Percentiles rank a stretch among this genome's conserved stretches.
phyloP scores from a whole-genome alignment of 2,113 vertebrate genomes.

The Hystrix cristata region DNA sequence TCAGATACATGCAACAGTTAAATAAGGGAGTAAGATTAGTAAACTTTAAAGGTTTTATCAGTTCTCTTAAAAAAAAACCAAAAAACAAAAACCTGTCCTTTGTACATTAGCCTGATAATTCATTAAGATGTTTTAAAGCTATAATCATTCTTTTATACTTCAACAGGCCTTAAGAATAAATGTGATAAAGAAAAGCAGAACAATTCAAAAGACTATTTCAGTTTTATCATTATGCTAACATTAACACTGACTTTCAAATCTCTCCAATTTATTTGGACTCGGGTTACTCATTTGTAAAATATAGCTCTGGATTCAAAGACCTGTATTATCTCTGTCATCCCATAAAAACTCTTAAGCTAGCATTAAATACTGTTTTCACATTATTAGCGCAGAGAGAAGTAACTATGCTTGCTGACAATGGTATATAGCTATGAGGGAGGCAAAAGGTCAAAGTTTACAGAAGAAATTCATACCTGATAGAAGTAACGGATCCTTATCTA shows the following conservation, averaged over 20 bases:
- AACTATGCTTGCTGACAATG: neutral
- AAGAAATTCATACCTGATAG: conserved; percentile 93
- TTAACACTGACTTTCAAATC: conserved; percentile 22
- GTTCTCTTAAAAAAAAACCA: neutral
- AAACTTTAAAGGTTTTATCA: neutral
- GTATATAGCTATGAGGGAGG: neutral
- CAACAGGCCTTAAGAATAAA: conserved; percentile 9
- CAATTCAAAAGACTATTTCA: neutral
- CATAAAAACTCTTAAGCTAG: neutral
- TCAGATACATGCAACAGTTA: conserved; percentile 16
- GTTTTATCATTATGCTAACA: conserved; percentile 5
- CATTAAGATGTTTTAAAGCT: conserved; percentile 62
- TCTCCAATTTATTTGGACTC: neutral
- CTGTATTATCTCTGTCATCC: neutral
- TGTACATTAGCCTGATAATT: neutral
- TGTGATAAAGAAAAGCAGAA: neutral
- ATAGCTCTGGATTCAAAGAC: neutral
- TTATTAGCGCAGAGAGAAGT: neutral
- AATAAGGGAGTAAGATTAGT: neutral
- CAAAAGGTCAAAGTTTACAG: neutral
- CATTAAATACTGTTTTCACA: neutral
- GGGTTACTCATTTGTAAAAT: conserved; percentile 27
- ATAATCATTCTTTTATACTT: neutral
- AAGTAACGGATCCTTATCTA: conserved; percentile 97
- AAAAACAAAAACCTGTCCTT: neutral